Percentiles rank a stretch among this genome's conserved stretches.
phyloP scores from a whole-genome alignment of 2,888 invertebrate species.

The Leistus spinibarbis region DNA sequence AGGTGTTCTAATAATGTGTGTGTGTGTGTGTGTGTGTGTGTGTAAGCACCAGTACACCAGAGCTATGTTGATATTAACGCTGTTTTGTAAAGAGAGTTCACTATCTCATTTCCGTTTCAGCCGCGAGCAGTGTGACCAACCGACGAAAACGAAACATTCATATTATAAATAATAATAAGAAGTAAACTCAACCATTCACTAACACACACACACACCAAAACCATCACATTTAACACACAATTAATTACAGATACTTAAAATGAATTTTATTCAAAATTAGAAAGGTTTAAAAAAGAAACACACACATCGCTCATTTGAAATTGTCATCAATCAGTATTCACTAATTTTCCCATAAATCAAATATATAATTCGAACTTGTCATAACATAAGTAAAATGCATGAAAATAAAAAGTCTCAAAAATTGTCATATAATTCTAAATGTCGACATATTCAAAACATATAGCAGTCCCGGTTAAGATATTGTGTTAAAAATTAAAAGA shows the following conservation, averaged over 20 bases:
- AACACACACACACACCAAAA: background rate
- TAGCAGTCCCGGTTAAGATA: no score
- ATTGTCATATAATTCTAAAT: no score
- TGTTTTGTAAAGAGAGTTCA: conserved; percentile 31
- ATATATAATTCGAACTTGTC: no score
- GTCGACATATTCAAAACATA: no score
- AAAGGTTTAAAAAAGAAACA: background rate
- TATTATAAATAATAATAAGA: background rate
- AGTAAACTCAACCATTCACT: background rate
- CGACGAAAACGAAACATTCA: background rate
- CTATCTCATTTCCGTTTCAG: conserved; percentile 22
- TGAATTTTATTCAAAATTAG: background rate
- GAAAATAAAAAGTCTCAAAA: no score
- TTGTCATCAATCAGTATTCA: no score
- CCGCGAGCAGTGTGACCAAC: conserved; percentile 4
- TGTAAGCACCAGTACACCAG: background rate
- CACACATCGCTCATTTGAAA: background rate
- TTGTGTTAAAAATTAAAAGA: no score
- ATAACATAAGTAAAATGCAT: no score
- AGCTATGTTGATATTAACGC: conserved; percentile 27
- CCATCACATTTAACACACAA: background rate
- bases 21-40: background rate
- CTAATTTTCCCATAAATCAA: background rate
- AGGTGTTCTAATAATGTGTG: background rate
- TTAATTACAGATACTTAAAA: background rate